A percentile compares a stretch with the other conserved stretches of the same genome.
Evolutionary conservation across 1,140 invertebrate genomes (phyloP).

Genomic region (Telenomus remus): DNA sequence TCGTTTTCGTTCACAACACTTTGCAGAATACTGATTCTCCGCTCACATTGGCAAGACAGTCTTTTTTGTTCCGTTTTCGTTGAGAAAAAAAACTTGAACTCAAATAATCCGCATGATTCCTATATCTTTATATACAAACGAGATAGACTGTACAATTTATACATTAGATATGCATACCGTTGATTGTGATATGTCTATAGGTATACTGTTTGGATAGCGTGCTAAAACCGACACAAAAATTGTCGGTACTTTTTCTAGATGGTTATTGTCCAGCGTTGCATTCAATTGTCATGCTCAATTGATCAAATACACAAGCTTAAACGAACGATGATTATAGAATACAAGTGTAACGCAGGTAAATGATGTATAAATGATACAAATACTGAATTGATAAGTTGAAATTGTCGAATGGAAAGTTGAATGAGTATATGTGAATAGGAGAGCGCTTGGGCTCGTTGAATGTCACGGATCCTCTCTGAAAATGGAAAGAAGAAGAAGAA

Average conservation of each 20-base stretch:
- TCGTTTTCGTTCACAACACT: neutral
- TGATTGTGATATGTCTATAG: constrained; percentile 28
- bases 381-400: too few species aligned
- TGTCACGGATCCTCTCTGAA: neutral
- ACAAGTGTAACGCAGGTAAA: too few species aligned
- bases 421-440: constrained; percentile 18
- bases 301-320: too few species aligned
- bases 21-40: constrained; percentile 24
- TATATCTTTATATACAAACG: constrained; percentile 45
- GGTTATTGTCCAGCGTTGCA: too few species aligned
- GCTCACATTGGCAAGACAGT: constrained; percentile 20
- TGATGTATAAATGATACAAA: too few species aligned
- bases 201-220: constrained; percentile 8
- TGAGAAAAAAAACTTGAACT: constrained; percentile 7
- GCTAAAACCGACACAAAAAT: constrained; percentile 2
- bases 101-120: constrained; percentile 12
- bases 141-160: constrained; percentile 48
- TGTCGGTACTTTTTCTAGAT: too few species aligned
- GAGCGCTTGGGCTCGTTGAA: neutral
- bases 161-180: constrained; percentile 32
- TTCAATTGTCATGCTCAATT: too few species aligned
- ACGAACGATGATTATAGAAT: too few species aligned
- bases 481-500: constrained; percentile 13
- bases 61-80: constrained; percentile 5
- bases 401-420: too few species aligned